These are phyloP conservation scores for Xestobium rufovillosum DNA, from an alignment of 2,888 invertebrate species.

Conservation along the genomic window DNA sequence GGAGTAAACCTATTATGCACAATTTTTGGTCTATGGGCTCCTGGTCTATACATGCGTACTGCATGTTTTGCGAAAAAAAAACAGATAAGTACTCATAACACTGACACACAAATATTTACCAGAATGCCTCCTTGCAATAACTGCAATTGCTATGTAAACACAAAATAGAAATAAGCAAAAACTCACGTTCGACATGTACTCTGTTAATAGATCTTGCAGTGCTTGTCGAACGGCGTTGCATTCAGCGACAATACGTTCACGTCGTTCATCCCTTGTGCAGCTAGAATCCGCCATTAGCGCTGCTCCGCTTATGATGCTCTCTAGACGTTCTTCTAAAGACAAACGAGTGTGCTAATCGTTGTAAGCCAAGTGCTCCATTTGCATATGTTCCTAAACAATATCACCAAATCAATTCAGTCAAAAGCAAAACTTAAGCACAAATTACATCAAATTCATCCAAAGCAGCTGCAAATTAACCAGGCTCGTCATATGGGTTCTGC, in stretches of 20 bases:
- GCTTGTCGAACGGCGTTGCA: slow-evolving; percentile 98
- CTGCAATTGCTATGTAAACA: slow-evolving; percentile 45
- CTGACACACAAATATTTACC: slow-evolving; percentile 45
- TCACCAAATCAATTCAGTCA: too few species aligned
- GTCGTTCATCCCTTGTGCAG: slow-evolving; percentile 90
- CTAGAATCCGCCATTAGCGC: slow-evolving; percentile 97
- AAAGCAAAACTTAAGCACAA: too few species aligned
- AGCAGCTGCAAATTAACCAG: too few species aligned
- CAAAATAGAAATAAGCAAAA: slow-evolving; percentile 5
- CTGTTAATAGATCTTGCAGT: slow-evolving; percentile 89
- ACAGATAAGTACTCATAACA: too few species aligned
- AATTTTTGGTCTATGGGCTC: too few species aligned
- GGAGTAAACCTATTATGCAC: too few species aligned
- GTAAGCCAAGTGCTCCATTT: slow-evolving; percentile 93
- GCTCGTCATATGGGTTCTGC: too few species aligned
- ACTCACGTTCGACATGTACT: slow-evolving; percentile 96
- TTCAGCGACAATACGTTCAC: slow-evolving; percentile 94
- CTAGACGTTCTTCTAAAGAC: slow-evolving; percentile 87
- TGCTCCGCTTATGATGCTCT: slow-evolving; percentile 95
- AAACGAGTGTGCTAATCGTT: slow-evolving; percentile 89
- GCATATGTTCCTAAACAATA: slow-evolving; percentile 84
- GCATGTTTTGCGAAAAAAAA: too few species aligned
- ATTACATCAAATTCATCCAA: too few species aligned
- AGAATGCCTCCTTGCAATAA: slow-evolving; percentile 50
- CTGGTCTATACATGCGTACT: too few species aligned